Evolutionary conservation across 2,113 vertebrate genomes (phyloP).

Genomic region (Genyomyrus donnyi): DNA sequence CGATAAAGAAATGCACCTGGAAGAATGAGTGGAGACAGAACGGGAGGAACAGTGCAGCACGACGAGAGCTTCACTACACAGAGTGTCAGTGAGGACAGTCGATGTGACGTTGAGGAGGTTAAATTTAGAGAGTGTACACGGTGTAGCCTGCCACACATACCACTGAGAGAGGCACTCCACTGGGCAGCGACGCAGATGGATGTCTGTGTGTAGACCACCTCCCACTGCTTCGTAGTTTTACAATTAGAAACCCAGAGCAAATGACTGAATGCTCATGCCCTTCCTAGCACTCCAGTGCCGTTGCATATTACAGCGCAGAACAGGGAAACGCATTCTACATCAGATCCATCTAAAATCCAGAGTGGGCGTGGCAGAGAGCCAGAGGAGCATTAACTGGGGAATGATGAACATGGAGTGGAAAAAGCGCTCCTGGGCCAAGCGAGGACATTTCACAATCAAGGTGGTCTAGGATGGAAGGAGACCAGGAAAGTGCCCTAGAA

Average conservation of each 20-base stretch:
- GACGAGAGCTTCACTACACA: neutral
- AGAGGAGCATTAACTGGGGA: neutral
- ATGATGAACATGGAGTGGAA: neutral
- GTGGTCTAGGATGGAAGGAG: neutral
- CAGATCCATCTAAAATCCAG: neutral
- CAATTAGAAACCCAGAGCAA: neutral
- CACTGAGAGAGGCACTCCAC: neutral
- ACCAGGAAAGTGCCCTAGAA: neutral
- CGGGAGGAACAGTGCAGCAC: neutral
- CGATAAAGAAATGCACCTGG: neutral
- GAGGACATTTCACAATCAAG: conserved; percentile 12
- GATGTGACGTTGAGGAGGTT: neutral
- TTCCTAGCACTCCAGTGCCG: neutral
- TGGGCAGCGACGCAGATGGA: neutral
- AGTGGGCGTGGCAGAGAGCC: neutral
- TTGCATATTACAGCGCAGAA: neutral
- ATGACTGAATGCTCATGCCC: neutral
- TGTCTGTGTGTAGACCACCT: conserved; percentile 1
- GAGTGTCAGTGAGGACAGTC: neutral
- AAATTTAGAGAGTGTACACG: neutral
- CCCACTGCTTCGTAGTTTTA: neutral
- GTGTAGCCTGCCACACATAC: conserved; percentile 4
- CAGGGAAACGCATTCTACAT: neutral
- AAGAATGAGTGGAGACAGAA: neutral
- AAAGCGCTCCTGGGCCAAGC: neutral